Conservation (phyloP, 2,888 invertebrate genomes). For the Hypercompe scribonia region DNA sequence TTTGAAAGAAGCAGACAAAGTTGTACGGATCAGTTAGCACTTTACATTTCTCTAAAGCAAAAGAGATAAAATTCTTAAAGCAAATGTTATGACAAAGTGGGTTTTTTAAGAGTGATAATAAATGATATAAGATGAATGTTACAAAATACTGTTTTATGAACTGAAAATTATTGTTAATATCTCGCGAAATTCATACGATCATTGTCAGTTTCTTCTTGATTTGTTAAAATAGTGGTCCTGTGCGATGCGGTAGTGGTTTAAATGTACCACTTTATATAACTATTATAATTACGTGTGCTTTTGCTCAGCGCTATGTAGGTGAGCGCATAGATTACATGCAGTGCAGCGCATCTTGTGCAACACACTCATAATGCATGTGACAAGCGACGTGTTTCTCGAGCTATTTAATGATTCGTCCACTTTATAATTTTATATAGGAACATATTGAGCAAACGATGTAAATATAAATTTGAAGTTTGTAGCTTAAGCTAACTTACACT, state of each 20-base stretch:
- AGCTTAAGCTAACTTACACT: neutral
- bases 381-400: conserved; percentile 41
- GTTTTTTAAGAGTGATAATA: no score
- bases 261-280: conserved; percentile 38
- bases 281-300: conserved; percentile 39
- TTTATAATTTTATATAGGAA: neutral
- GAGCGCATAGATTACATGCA: conserved; percentile 45
- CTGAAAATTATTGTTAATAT: no score
- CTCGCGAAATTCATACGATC: neutral
- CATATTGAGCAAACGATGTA: neutral
- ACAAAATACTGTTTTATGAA: no score
- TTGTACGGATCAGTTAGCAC: rapidly evolving
- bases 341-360: conserved; percentile 38
- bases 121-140: no score
- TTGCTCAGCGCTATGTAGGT: conserved; percentile 32
- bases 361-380: conserved; percentile 43
- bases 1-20: no score
- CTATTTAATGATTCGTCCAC: conserved; percentile 34
- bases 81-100: no score
- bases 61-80: no score
- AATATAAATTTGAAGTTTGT: neutral
- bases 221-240: neutral
- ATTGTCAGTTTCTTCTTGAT: neutral
- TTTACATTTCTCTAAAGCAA: no score
- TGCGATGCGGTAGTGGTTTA: neutral